Percentiles rank a stretch among this genome's conserved stretches.
Evolutionary conservation across 2,888 invertebrate genomes (phyloP).

Genomic region (Trichopoda pennipes): DNA sequence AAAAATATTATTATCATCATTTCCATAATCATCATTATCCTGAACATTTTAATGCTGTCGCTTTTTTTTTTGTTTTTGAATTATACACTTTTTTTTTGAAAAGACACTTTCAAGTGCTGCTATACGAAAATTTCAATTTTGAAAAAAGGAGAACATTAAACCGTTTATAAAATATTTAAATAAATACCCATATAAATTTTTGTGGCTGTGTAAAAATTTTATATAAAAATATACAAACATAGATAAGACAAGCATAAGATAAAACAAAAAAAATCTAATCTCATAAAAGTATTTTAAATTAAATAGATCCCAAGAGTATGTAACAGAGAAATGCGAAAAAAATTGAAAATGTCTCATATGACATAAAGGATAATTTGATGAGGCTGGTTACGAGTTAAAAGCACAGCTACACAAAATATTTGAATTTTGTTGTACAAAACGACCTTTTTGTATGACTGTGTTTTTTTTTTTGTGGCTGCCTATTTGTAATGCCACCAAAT

Average conservation of each 20-base stretch:
- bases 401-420: slow-evolving; percentile 27
- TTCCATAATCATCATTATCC: slow-evolving; percentile 50
- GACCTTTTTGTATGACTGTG: slow-evolving; percentile 22
- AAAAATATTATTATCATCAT: slow-evolving; percentile 41
- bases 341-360: slow-evolving; percentile 76
- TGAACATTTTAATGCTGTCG: slow-evolving; percentile 33
- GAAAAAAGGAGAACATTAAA: slow-evolving; percentile 14
- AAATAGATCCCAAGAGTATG: slow-evolving; percentile 77
- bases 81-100: slow-evolving; percentile 1
- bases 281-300: slow-evolving; percentile 76
- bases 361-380: slow-evolving; percentile 79
- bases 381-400: slow-evolving; percentile 72
- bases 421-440: slow-evolving; percentile 19
- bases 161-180: slow-evolving; percentile 50
- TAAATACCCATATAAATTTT: slow-evolving; percentile 21
- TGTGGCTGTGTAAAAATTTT: background rate
- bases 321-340: slow-evolving; percentile 32
- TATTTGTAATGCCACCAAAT: slow-evolving; percentile 9
- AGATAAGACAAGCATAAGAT: slow-evolving; percentile 44
- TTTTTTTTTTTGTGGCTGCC: background rate
- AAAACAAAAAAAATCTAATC: slow-evolving; percentile 72
- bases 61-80: too few relatives aligned
- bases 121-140: slow-evolving; percentile 40
- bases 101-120: slow-evolving; percentile 63
- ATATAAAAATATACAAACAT: background rate